Base-by-base conservation (phyloP, 2,113 vertebrate genomes). In the Lucifuga dentata region DNA sequence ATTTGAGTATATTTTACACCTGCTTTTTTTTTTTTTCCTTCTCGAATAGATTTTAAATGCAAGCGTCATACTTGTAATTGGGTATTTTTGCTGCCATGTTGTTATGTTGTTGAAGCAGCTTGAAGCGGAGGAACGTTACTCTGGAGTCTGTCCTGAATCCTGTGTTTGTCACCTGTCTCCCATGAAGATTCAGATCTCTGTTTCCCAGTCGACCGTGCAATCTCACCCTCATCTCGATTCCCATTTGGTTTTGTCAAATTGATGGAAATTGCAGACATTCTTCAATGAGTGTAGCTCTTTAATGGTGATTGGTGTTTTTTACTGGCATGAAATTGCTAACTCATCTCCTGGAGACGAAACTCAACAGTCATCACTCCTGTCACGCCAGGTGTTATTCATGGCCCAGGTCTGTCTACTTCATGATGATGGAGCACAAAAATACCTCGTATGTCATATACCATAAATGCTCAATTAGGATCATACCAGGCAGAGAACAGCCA, bases 241-340 rank as follows among this genome's bases (percentile, higher is more conserved):
- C 62, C 64, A 74, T 70, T 63, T 78, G 64, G 64, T 67, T 81
- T 86, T 80, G 78, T 84, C 78, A 77, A 69, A 85, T 81, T 86
- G 86, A 89, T 80, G 76, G 57, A 87, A 87, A 81, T 71, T 23
- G 60, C 71, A 61, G 71, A 67, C 59, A 80, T 89, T 83, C 55
- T 23, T 86, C 86, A 81, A 80, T 59, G 61, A 73, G 72, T 74
- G 78, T 49, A 53, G 64, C 74, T 67, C 76, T 68, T 73, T 81
- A 78, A 83, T 83, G 80, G 80, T 85, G 85, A 89, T 88, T 60
- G 73, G 84, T 87, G 84, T 80, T 86, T 86, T 81, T 85, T 77
- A 51, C 74, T 77, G 82, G 78, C 76, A 77, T 73, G 65, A 68
- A 85, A 90, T 86, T 73, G 84, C 86, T 70, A 88, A 88, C 80